Conservation (phyloP, 1,140 invertebrate species). For the Aphelenchoides avenae region DNA sequence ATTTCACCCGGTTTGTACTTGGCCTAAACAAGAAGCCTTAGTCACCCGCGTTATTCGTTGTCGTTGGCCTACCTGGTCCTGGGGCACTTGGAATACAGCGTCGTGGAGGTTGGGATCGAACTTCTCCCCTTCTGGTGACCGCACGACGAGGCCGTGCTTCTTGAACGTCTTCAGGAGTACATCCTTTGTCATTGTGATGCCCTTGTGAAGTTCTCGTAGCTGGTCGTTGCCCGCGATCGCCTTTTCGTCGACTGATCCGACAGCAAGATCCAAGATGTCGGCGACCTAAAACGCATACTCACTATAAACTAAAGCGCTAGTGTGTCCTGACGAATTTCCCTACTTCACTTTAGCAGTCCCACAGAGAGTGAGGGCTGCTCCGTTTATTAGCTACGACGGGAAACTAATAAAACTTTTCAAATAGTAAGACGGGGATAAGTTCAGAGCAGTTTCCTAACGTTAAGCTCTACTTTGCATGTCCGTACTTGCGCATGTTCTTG, state of each 20-base stretch:
- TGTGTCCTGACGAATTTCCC: too few species aligned
- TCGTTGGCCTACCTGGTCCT: conserved; percentile 57
- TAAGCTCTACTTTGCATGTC: too few species aligned
- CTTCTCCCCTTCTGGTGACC: conserved; percentile 83
- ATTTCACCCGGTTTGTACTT: conserved; percentile 72
- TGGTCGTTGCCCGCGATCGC: conserved; percentile 72
- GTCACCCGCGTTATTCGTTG: conserved; percentile 7
- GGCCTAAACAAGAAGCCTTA: conserved; percentile 19
- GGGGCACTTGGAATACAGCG: conserved; percentile 80
- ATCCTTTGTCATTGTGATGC: conserved; percentile 80
- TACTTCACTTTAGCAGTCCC: too few species aligned
- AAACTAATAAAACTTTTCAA: too few species aligned
- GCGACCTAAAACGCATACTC: conserved; percentile 62
- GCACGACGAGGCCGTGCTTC: conserved; percentile 76
- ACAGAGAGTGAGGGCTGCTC: too few species aligned
- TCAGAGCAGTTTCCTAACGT: too few species aligned
- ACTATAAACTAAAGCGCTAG: too few species aligned
- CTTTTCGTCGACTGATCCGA: conserved; percentile 81
- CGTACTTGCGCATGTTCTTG: too few species aligned
- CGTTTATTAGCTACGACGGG: too few species aligned
- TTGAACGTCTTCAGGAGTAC: conserved; percentile 81
- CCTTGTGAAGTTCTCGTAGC: conserved; percentile 78
- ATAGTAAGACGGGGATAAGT: too few species aligned
- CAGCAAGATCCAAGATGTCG: conserved; percentile 81
- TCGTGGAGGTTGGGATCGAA: conserved; percentile 95